Conservation (phyloP, 2,113 vertebrate genomes). For the Haplochromis burtoni region DNA sequence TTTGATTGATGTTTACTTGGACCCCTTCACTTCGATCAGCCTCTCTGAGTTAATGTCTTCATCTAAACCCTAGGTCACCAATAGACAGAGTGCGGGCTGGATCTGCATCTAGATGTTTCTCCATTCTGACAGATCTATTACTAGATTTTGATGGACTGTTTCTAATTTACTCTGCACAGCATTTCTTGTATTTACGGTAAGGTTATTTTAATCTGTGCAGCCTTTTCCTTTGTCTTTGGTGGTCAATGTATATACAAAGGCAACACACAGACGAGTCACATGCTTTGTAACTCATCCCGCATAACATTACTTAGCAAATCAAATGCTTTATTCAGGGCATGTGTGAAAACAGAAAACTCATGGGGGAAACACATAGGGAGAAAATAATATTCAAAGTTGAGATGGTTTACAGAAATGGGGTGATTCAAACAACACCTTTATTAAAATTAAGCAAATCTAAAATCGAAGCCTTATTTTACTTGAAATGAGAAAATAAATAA, state of each 20-base stretch:
- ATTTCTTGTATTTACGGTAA: neutral
- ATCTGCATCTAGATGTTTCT: neutral
- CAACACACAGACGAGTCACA: neutral
- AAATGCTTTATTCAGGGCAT: neutral
- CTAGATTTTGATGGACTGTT: neutral
- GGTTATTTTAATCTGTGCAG: neutral
- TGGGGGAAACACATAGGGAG: neutral
- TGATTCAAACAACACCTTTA: neutral
- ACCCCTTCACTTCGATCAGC: neutral
- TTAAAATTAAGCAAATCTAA: neutral
- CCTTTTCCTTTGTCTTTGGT: neutral
- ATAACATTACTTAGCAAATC: neutral
- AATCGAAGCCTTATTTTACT: neutral
- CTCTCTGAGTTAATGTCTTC: neutral
- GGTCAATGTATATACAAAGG: neutral
- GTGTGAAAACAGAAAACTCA: neutral
- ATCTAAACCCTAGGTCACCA: neutral
- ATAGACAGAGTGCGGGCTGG: neutral
- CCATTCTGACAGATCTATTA: neutral
- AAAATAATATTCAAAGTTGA: neutral
- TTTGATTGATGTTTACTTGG: neutral
- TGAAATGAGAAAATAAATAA: neutral
- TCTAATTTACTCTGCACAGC: neutral
- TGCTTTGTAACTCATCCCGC: neutral
- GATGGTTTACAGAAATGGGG: neutral